Conservation (phyloP, 2,797 vertebrate genomes). For the Gallinago solitaria region DNA sequence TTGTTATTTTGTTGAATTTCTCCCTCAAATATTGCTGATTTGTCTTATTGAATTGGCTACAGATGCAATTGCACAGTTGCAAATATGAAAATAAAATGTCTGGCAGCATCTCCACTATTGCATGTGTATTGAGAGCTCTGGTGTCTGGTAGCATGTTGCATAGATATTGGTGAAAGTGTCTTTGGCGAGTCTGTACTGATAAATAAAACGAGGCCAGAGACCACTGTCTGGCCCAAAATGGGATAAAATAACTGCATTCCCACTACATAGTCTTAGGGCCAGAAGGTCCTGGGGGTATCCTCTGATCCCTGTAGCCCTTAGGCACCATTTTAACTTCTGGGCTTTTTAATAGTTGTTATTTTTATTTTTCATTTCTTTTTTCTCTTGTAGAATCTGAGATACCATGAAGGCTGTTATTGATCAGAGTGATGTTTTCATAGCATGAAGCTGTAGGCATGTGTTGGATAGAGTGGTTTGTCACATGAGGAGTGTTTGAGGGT, state of each 20-base stretch:
- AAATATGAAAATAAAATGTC: background rate
- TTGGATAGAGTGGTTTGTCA: background rate
- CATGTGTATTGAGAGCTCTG: background rate
- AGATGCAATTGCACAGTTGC: background rate
- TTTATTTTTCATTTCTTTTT: background rate
- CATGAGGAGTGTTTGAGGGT: background rate
- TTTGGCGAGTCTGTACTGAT: background rate
- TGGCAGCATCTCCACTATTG: background rate
- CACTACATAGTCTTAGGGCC: too few relatives aligned
- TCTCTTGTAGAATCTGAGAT: background rate
- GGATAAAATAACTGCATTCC: background rate
- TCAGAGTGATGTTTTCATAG: background rate
- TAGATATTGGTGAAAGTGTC: background rate
- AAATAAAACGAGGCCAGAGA: background rate
- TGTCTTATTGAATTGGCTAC: background rate
- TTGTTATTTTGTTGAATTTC: background rate
- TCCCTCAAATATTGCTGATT: background rate
- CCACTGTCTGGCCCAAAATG: background rate
- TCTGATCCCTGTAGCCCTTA: background rate
- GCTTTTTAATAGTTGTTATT: background rate
- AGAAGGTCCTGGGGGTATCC: fast-evolving
- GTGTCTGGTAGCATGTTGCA: background rate
- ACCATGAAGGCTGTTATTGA: background rate
- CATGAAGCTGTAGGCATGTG: background rate
- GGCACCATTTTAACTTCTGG: background rate